Conservation (phyloP, 2,797 vertebrate species). For the Etheostoma perlongum region DNA sequence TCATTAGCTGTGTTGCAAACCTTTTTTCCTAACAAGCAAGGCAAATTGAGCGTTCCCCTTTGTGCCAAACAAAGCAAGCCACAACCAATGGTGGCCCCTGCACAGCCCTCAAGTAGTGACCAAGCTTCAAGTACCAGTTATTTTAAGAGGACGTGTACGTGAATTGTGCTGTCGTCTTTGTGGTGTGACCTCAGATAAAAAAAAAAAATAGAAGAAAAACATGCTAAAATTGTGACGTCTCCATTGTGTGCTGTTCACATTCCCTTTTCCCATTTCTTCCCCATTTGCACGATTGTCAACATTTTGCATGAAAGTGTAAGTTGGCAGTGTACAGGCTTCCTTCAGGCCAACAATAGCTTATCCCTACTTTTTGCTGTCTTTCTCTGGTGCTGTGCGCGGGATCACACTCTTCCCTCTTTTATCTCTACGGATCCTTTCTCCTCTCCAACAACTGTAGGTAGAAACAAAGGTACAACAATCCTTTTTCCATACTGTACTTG, state of each 20-base stretch:
- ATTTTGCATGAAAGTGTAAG: slow-evolving; percentile 66
- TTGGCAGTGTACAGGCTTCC: slow-evolving; percentile 18
- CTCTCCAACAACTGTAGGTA: slow-evolving; percentile 90
- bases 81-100: not conserved
- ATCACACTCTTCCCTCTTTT: slow-evolving; percentile 77
- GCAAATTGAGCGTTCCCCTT: slow-evolving; percentile 1
- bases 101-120: not conserved
- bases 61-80: not conserved
- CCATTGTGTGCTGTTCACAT: slow-evolving; percentile 16
- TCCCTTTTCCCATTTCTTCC: slow-evolving; percentile 26
- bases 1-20: not conserved
- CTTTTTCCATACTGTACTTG: slow-evolving; percentile 42
- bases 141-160: not conserved
- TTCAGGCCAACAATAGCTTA: slow-evolving; percentile 67
- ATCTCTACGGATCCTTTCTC: slow-evolving; percentile 79
- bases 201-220: not conserved
- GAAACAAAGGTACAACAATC: slow-evolving; percentile 95
- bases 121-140: not conserved
- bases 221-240: slow-evolving; percentile 10
- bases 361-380: slow-evolving; percentile 68
- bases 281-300: slow-evolving; percentile 69
- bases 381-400: slow-evolving; percentile 75
- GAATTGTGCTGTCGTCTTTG: not conserved
- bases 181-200: slow-evolving; percentile 1
- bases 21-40: not conserved